Evolutionary conservation across 2,113 vertebrate genomes (phyloP).

Genomic region (Felis catus): DNA sequence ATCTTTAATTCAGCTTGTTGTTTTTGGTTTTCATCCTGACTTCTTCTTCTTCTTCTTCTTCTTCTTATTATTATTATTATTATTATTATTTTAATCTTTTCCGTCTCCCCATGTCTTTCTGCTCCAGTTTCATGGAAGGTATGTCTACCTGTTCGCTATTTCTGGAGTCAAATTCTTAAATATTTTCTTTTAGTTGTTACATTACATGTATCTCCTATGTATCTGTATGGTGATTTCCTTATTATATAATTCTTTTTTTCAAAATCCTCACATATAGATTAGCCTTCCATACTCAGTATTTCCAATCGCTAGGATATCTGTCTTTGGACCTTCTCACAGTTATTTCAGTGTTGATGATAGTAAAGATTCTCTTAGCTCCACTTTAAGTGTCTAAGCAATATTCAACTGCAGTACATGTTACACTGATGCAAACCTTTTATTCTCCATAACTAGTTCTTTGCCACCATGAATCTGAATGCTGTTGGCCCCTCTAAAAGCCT

Average conservation of each 20-base stretch:
- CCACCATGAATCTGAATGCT: neutral
- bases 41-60: neutral
- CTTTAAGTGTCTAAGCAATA: neutral
- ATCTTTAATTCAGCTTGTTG: neutral
- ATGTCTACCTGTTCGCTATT: neutral
- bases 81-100: neutral
- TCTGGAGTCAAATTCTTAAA: neutral
- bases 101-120: neutral
- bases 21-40: neutral
- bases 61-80: neutral
- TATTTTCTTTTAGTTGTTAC: neutral
- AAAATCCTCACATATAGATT: neutral
- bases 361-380: neutral
- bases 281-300: neutral
- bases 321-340: neutral
- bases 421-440: neutral
- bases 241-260: neutral
- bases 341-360: neutral
- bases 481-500: neutral
- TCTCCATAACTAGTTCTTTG: conserved; percentile 17
- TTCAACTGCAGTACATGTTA: neutral
- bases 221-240: neutral
- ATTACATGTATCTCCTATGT: neutral
- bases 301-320: neutral
- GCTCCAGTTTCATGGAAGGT: neutral